phyloP scores from a whole-genome alignment of 2,797 vertebrate genomes.

The Poecilia wingei region DNA sequence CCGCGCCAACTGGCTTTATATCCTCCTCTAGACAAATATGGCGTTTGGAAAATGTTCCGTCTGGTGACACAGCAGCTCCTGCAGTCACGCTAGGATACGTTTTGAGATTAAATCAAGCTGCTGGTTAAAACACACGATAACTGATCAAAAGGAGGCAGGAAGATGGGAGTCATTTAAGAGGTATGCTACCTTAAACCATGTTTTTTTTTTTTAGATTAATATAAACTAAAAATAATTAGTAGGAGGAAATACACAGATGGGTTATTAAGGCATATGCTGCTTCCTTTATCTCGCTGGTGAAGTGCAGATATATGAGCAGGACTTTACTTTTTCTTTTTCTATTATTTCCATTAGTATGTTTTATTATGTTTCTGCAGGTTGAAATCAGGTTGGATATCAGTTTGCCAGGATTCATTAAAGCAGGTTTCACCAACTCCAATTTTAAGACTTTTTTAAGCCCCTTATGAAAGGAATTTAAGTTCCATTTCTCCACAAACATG shows the following conservation, averaged over 20 bases:
- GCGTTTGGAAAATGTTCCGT: not conserved
- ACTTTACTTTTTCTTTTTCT: not conserved
- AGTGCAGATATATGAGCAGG: not conserved
- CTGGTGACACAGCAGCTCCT: not conserved
- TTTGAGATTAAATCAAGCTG: not conserved
- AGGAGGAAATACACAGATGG: not conserved
- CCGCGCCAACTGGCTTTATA: not conserved
- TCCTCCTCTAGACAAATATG: not conserved
- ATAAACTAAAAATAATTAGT: not conserved
- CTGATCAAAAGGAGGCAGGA: not conserved
- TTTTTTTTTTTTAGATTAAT: not conserved
- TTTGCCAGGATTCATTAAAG: conserved; percentile 1
- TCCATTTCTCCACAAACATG: too few relatives aligned
- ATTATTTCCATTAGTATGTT: not conserved
- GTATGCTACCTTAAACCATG: not conserved
- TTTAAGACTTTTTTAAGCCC: too few relatives aligned
- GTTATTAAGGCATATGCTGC: not conserved
- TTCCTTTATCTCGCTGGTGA: not conserved
- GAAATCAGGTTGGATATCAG: not conserved
- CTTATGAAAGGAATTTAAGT: not conserved
- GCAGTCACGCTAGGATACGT: not conserved
- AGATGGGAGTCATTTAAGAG: not conserved
- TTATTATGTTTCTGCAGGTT: not conserved
- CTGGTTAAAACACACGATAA: not conserved
- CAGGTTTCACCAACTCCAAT: too few relatives aligned